Evolutionary conservation across 2,888 invertebrate species (phyloP).

Genomic region (Leptopilina myrica): DNA sequence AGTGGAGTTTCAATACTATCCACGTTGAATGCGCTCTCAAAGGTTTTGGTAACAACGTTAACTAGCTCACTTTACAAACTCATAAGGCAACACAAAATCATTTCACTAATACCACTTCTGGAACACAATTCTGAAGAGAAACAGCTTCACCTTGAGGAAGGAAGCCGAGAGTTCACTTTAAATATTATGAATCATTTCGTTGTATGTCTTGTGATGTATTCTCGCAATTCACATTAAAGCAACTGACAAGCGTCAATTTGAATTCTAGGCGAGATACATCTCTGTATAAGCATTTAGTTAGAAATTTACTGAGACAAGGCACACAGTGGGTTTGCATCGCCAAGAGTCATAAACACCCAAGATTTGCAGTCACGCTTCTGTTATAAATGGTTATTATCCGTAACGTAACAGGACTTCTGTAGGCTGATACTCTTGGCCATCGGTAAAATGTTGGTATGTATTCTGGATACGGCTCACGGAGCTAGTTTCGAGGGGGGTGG

Average conservation of each 20-base stretch:
- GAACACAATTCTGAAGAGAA: constrained; percentile 14
- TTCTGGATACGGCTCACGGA: background rate
- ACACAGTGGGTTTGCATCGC: constrained; percentile 37
- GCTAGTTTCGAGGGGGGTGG: background rate
- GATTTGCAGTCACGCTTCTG: constrained; percentile 61
- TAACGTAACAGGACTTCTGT: constrained; percentile 56
- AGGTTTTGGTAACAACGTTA: constrained; percentile 34
- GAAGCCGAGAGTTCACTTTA: constrained; percentile 6
- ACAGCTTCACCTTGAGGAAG: constrained; percentile 10
- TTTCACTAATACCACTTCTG: constrained; percentile 5
- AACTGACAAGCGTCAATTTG: background rate
- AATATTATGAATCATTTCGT: constrained; percentile 25
- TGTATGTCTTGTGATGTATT: constrained; percentile 14
- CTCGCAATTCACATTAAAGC: constrained; percentile 23
- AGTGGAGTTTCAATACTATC: constrained; percentile 32
- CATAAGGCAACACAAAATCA: constrained; percentile 35
- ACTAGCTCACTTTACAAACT: constrained; percentile 33
- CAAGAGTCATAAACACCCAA: constrained; percentile 54
- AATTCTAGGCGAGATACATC: no score
- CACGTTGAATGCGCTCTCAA: constrained; percentile 10
- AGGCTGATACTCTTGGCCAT: constrained; percentile 58
- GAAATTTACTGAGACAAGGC: background rate
- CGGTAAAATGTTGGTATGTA: constrained; percentile 48
- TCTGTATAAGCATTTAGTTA: background rate
- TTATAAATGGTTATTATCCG: constrained; percentile 66